Evolutionary conservation across 2,797 vertebrate genomes (phyloP).

Genomic region (Micrastur ruficollis): DNA sequence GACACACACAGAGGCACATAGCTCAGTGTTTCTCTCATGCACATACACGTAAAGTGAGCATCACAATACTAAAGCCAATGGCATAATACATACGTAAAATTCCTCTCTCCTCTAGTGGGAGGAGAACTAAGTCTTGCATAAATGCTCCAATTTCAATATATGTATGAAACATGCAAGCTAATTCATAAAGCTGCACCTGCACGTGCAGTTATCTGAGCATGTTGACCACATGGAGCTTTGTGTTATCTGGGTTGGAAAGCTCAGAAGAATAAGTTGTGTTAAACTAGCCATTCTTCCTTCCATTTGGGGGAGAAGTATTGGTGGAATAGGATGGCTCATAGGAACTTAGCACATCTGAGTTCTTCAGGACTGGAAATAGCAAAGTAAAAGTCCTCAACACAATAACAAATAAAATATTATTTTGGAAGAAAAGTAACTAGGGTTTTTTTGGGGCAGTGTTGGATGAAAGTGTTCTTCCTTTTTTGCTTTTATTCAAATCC

Average conservation of each 20-base stretch:
- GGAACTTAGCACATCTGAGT: neutral
- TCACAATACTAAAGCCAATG: neutral
- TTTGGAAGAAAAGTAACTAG: neutral
- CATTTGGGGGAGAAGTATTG: neutral
- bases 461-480: neutral
- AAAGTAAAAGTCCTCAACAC: neutral
- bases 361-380: neutral
- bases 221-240: neutral
- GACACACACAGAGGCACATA: rapidly evolving
- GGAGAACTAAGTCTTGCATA: neutral
- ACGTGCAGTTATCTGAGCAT: neutral
- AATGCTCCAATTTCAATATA: neutral
- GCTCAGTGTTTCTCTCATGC: neutral
- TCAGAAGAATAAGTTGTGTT: neutral
- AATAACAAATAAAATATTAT: neutral
- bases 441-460: neutral
- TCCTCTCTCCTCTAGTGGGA: neutral
- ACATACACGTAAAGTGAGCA: neutral
- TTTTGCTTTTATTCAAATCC: neutral
- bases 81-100: neutral
- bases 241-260: neutral
- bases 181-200: neutral
- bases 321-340: neutral
- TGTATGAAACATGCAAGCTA: neutral
- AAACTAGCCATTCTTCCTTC: neutral